Base-by-base conservation (phyloP, 2,113 vertebrate genomes). In the Leucosticte australis region DNA sequence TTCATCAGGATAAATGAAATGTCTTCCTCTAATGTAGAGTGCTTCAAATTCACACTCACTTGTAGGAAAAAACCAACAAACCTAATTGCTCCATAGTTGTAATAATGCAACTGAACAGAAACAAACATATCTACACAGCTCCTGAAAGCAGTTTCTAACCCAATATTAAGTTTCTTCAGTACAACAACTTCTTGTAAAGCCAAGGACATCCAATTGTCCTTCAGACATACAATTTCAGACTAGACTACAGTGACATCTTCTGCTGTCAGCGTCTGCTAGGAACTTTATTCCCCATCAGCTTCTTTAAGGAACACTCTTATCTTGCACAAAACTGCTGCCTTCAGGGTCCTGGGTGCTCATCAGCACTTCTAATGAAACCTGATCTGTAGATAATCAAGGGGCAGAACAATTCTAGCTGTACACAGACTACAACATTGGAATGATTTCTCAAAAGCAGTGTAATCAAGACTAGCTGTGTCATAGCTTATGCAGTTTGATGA, bases 321-420 rank as follows among this genome's bases (percentile, higher is more conserved):
- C 85, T 96, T 92, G 83, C 92, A 94, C 53, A 81, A 89, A 97
- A 96, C 76, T 84, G 90, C 92, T 92, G 92, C 85, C 73, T 95
- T 93, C 76, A 68, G 60, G 68, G 44, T 89, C 74, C 79, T 81
- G 71, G 39, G 41, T 39, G 31, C 76, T 90, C 69, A 77, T 89
- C 86, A 94, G 83, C 80, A 78, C 88, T 90, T 70, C 28, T n/a
- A 94, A 70, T 49, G 88, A 84, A 95, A 94, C 41, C 44, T 35
- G 37, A 93, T 68, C 94, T 90, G 79, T 16, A 24, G 79, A 74
- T 83, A 91, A 57, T 81, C 0, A 10, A 95, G 73, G 3, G 1
- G 46, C 44, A 88, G 63, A 80, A 69, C 75, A 90, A 86, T 59
- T 90, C 76, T 49, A 90, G 47, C 5, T 1, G 77, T 59, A 55